Evolutionary conservation across 2,888 invertebrate species (phyloP).

Genomic region (Mimachlamys varia): DNA sequence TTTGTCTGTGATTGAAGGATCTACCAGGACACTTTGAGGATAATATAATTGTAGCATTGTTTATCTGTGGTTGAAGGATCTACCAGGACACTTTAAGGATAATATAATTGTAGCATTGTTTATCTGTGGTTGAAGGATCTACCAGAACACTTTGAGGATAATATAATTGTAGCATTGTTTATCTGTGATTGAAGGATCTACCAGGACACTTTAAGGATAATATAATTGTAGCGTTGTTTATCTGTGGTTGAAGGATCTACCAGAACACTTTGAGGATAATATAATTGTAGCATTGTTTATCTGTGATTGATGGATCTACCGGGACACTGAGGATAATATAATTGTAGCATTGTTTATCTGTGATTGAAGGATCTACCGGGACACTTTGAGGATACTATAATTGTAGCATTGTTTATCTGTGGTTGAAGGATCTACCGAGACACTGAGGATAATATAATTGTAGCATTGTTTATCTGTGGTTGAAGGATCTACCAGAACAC

Average conservation of each 20-base stretch:
- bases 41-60: no score
- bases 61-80: constrained; percentile 84
- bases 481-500: constrained; percentile 96
- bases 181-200: constrained; percentile 86
- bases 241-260: constrained; percentile 88
- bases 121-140: constrained; percentile 86
- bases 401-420: no score
- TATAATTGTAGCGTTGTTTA: no score
- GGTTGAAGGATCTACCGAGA: constrained; percentile 93
- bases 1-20: constrained; percentile 84
- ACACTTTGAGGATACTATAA: constrained; percentile 99
- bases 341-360: no score
- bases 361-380: constrained; percentile 92
- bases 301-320: constrained; percentile 89
- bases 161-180: no score
- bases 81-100: constrained; percentile 99
- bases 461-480: background rate
- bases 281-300: no score
- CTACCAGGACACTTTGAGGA: constrained; percentile 99
- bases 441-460: constrained; percentile 99
- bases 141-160: constrained; percentile 99
- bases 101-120: no score
- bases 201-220: constrained; percentile 99
- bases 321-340: constrained; percentile 99
- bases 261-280: constrained; percentile 99